phyloP scores from a whole-genome alignment of 2,113 vertebrate genomes.

The Pterocles orientalis region DNA sequence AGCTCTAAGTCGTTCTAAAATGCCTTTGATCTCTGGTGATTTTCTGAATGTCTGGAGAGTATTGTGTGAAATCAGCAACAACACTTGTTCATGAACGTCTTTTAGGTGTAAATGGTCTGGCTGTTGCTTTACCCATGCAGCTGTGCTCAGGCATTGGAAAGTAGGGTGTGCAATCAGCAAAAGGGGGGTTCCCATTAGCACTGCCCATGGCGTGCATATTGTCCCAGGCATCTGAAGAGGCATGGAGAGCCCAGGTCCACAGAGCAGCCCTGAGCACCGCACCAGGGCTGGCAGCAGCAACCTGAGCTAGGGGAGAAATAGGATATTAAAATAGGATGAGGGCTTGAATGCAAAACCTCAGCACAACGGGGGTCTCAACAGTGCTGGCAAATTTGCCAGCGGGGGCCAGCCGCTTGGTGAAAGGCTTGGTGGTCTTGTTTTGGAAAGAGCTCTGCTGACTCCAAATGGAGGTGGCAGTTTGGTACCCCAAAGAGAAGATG shows the following conservation, averaged over 20 bases:
- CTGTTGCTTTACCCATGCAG: background rate
- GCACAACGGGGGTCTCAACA: background rate
- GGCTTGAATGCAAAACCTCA: background rate
- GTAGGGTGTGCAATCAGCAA: background rate
- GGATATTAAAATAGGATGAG: background rate
- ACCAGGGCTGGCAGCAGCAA: accelerated
- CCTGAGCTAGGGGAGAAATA: background rate
- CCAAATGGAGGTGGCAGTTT: background rate
- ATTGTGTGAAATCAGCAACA: background rate
- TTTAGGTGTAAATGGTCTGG: background rate
- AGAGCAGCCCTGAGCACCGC: background rate
- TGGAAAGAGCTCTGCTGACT: background rate
- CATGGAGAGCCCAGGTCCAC: background rate
- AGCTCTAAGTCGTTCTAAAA: background rate
- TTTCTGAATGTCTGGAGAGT: background rate
- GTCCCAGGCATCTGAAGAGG: background rate
- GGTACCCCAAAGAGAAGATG: background rate
- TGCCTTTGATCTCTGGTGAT: background rate
- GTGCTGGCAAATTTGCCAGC: background rate
- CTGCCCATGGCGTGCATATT: background rate
- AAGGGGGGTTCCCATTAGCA: accelerated
- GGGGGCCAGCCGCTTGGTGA: background rate
- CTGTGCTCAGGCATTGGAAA: background rate
- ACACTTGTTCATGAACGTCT: background rate
- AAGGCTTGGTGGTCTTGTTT: accelerated